A percentile compares a stretch with the other conserved stretches of the same genome.
These are phyloP conservation scores for Lithophane semibrunnea DNA, from an alignment of 2,888 invertebrate genomes.

Conservation along the genomic window DNA sequence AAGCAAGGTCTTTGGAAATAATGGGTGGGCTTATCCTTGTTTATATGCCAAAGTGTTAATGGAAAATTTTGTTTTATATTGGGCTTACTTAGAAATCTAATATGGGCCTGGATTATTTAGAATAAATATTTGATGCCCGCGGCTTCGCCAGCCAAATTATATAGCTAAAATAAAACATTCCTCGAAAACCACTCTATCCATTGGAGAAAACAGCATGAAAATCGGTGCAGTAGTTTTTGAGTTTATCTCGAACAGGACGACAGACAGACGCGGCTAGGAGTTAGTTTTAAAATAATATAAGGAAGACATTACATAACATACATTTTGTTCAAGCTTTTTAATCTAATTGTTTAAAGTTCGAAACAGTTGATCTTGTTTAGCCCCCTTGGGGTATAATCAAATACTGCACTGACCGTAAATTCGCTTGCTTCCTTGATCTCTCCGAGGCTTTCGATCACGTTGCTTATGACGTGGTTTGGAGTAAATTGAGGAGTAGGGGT, in stretches of 20 bases:
- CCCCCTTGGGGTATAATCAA: background rate
- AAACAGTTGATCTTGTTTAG: background rate
- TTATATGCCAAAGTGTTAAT: constrained; percentile 1
- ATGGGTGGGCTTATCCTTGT: constrained; percentile 40
- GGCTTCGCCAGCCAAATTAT: too few species aligned
- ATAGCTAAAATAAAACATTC: too few species aligned
- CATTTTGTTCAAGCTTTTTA: background rate
- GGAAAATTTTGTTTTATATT: background rate
- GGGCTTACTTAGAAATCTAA: background rate
- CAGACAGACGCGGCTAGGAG: too few species aligned
- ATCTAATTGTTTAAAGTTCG: background rate
- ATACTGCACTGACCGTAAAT: background rate
- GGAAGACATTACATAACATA: background rate
- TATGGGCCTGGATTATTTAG: background rate
- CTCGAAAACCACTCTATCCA: too few species aligned
- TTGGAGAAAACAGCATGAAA: too few species aligned
- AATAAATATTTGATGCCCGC: background rate
- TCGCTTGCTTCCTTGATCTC: constrained; percentile 7
- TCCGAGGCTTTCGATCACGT: background rate
- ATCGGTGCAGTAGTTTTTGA: too few species aligned
- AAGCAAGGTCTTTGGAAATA: constrained; percentile 40
- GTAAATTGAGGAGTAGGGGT: background rate
- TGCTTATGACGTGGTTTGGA: background rate
- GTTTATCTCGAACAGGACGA: too few species aligned
- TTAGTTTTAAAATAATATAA: too few species aligned